phyloP scores from a whole-genome alignment of 2,888 invertebrate genomes.

The Eupsilia transversa region DNA sequence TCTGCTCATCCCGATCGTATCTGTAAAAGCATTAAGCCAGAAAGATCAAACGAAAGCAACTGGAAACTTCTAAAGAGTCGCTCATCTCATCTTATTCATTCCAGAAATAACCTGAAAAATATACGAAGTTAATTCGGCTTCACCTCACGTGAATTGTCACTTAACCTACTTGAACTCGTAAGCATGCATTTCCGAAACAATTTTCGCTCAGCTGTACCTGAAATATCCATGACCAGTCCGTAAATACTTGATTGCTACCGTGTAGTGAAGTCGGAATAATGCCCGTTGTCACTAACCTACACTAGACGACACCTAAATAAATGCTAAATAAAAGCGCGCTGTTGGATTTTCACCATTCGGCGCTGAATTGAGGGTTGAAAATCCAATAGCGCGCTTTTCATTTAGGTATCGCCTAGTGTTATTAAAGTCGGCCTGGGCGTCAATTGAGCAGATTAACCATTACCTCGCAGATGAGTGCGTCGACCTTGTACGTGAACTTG shows the following conservation, averaged over 20 bases:
- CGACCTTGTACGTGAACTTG: conserved; percentile 68
- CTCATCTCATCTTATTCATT: conserved; percentile 14
- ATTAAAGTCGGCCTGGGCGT: conserved; percentile 25
- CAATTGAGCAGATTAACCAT: conserved; percentile 60
- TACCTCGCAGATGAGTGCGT: conserved; percentile 49
- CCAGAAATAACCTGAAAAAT: conserved; percentile 43
- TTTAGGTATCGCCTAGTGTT: not conserved
- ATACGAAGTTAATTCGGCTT: conserved; percentile 2
- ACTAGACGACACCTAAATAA: not conserved
- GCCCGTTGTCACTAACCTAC: not conserved
- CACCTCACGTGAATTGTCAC: conserved; percentile 46
- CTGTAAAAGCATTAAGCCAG: not conserved
- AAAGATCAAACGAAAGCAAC: conserved; percentile 31
- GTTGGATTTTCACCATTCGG: not conserved
- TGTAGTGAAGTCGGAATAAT: not conserved
- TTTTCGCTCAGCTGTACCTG: conserved; percentile 45
- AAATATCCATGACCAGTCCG: conserved; percentile 48
- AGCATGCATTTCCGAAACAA: conserved; percentile 59
- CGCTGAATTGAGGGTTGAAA: not conserved
- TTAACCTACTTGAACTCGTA: conserved; percentile 56
- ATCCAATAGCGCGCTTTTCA: not conserved
- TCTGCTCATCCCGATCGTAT: not conserved
- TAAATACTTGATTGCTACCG: conserved; percentile 7
- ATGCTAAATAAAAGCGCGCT: not conserved
- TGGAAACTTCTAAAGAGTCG: conserved; percentile 26